Evolutionary conservation across 2,113 vertebrate species (phyloP), one percentile per base, ranked within the genome.

Genomic region (Nicator chloris): DNA sequence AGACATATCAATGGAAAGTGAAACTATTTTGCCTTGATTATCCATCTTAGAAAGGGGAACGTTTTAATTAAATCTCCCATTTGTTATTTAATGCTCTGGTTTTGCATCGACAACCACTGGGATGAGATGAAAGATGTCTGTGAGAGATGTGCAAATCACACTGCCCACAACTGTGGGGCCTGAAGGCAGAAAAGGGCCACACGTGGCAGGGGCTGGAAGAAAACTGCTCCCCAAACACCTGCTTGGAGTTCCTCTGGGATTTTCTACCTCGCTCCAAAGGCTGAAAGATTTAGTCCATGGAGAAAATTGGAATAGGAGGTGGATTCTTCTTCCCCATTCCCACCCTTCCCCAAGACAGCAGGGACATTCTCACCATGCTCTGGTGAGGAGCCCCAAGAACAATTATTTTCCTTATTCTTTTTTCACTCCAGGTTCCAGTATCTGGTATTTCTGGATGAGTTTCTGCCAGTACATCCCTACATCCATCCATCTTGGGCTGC

Each of bases 1-100:
- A 88, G 84, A 90, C 81, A 47, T 64, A 86, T 84, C 87, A 87
- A 40, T 40, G 37, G 71, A 49, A 91, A 90, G 54, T 18, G 53
- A 65, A 93, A 82, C 45, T 44, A 35, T 65, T 91, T 94, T 86
- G 37, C 63, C 47, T 50, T 5, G 9, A 71, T 86, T 92, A 94
- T 92, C 85, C 85, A 87, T 95, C 35, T 70, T 20, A 47, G 50
- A 17, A 76, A 65, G 59, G 51, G 15, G 23, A 76, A 47, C 31
- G 17, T 57, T 96, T 91, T 84, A 84, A 89, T 92, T 87, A 89
- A 87, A 54, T 44, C 31, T 88, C 40, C 54, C 59, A 85, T 88
- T 95, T 96, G 66, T 68, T 77, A 21, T 76, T 61, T 44, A 77
- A n/a, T 57, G 51, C 40, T 45, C 27, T 10, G 26, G 5, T 70